Evolutionary conservation across 2,797 vertebrate genomes (phyloP).

Genomic region (Crenichthys baileyi): DNA sequence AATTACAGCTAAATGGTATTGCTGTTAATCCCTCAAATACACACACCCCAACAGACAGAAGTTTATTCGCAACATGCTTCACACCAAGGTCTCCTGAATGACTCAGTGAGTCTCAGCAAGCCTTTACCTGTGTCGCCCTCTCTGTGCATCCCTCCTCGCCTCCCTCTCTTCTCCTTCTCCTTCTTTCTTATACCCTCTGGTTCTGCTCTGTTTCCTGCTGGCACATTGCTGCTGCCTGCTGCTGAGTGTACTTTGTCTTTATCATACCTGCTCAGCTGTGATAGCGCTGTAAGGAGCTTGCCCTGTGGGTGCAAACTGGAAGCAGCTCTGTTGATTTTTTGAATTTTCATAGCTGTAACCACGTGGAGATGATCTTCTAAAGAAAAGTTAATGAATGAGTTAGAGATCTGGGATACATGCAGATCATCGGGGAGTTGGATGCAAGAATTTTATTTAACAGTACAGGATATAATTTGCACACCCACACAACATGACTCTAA

Average conservation of each 20-base stretch:
- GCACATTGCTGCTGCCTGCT: constrained; percentile 18
- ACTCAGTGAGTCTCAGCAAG: constrained; percentile 45
- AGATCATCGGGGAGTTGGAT: constrained; percentile 1
- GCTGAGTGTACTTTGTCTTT: constrained; percentile 26
- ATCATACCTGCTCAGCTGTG: constrained; percentile 37
- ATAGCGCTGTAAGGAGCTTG: constrained; percentile 15
- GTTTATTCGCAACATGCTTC: constrained; percentile 16
- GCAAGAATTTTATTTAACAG: not conserved
- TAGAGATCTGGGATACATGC: not conserved
- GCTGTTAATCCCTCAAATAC: constrained; percentile 67
- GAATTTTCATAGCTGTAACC: constrained; percentile 11
- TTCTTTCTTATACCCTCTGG: constrained; percentile 19
- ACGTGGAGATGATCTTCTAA: constrained; percentile 1
- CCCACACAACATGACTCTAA: not conserved
- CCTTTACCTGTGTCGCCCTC: constrained; percentile 52
- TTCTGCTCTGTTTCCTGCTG: constrained; percentile 56
- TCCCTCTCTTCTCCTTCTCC: constrained; percentile 19
- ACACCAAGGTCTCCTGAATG: constrained; percentile 49
- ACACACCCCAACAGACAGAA: constrained; percentile 38
- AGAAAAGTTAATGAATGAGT: not conserved
- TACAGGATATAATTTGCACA: not conserved
- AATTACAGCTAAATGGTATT: constrained; percentile 74
- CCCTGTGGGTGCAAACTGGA: constrained; percentile 13
- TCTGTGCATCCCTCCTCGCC: constrained; percentile 22
- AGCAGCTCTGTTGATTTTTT: constrained; percentile 11